Evolutionary conservation across 2,888 invertebrate genomes (phyloP), one percentile per base, ranked within the genome.

Genomic region (Ectemnius lituratus): DNA sequence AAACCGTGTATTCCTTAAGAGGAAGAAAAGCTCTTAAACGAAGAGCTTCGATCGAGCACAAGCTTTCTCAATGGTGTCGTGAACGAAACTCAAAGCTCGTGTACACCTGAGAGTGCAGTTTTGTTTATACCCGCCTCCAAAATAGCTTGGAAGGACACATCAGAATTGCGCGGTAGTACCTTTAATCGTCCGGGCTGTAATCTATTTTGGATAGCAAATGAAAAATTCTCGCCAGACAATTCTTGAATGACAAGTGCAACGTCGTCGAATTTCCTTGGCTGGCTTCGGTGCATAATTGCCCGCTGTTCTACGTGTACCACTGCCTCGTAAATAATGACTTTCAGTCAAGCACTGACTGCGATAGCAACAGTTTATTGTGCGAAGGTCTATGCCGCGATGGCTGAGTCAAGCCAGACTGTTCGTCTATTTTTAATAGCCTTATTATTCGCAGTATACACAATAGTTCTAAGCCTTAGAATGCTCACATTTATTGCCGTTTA

Each of bases 111-210:
- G 8, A 8, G 37, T 37, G 52, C 52, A 52, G 16, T 16, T 37
- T 52, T 52, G 52, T 52, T 52, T 52, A 52, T 52, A 14, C 52
- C 16, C 52, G 16, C 14, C 16, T 52, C 52, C 52, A 52, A 52
- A 52, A 52, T 52, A 52, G 16, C 52, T 52, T 52, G 52, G 52
- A 52, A 52, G 52, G 52, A 52, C 52, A 52, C 52, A 16, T 0
- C 13, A 52, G n/a, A 52, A 16, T 52, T 37, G 37, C 37, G 37
- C 11, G 11, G 11, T 4, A 37, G 37, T 37, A 37, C 37, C 37
- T 37, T 37, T 37, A 37, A 37, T 37, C 37, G 37, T 37, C 37
- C 8, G 37, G 37, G 37, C 37, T 11, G 37, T 37, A 37, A 37
- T 37, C 37, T 37, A 37, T 37, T 37, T 37, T 2, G 37, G 37